Conservation (phyloP, 2,888 invertebrate genomes). For the Acleris cristana region DNA sequence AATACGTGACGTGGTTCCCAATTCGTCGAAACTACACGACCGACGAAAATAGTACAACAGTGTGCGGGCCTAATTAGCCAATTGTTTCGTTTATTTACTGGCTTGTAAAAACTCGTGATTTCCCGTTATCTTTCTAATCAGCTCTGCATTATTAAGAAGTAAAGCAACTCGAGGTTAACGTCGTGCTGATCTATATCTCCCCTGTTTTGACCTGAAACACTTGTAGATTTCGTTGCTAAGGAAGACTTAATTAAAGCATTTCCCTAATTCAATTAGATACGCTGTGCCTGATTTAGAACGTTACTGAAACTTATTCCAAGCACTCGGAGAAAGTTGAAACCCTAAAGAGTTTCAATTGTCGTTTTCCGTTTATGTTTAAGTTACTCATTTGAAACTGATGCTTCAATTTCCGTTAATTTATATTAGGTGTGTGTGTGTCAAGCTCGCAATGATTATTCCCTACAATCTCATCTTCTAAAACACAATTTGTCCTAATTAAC, state of each 20-base stretch:
- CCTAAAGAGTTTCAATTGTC: conserved; percentile 5
- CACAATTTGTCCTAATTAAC: conserved; percentile 20
- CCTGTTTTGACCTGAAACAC: neutral
- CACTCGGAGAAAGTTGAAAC: conserved; percentile 10
- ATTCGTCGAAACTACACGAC: conserved; percentile 45
- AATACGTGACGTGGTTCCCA: conserved; percentile 69
- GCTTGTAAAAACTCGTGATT: conserved; percentile 12
- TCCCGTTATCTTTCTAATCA: neutral
- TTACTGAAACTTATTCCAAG: conserved; percentile 9
- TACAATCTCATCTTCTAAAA: neutral
- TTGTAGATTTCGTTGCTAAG: neutral
- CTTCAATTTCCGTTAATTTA: neutral
- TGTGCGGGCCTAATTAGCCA: conserved; percentile 57
- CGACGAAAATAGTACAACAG: conserved; percentile 48
- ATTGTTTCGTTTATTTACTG: conserved; percentile 46
- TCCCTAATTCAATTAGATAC: conserved; percentile 7
- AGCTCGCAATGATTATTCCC: neutral
- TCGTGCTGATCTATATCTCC: too few species aligned
- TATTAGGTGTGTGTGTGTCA: neutral
- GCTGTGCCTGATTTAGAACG: conserved; percentile 4
- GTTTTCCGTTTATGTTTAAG: conserved; percentile 4
- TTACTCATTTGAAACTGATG: conserved; percentile 4
- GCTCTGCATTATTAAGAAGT: neutral
- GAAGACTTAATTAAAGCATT: conserved; percentile 1
- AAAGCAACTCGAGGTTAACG: too few species aligned